These are phyloP conservation scores for Leptobrachium ailaonicum DNA, from an alignment of 2,113 vertebrate species.

Conservation along the genomic window DNA sequence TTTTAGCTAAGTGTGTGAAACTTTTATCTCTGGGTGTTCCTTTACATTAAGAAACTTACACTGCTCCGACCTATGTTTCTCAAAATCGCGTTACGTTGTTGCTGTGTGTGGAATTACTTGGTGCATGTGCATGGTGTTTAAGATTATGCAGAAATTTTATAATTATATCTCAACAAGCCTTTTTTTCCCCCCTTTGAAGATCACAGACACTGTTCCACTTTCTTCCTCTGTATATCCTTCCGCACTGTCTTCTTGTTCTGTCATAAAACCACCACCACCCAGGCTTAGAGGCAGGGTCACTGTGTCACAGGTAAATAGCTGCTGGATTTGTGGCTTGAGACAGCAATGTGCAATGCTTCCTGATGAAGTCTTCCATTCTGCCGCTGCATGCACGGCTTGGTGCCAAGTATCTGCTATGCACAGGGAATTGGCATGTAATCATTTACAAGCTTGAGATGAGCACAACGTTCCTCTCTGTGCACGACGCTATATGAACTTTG, in stretches of 20 bases:
- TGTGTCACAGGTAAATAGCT: conserved; percentile 63
- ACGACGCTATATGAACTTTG: no score
- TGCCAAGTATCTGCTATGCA: neutral
- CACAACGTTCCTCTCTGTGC: no score
- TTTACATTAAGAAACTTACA: neutral
- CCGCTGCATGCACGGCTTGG: conserved; percentile 29
- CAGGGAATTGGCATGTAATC: neutral
- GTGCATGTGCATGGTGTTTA: conserved; percentile 15
- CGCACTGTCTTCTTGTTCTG: conserved; percentile 63
- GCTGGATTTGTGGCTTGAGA: conserved; percentile 52
- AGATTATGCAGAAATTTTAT: no score
- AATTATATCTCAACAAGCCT: conserved; percentile 56
- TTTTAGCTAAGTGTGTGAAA: neutral
- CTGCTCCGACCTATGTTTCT: no score
- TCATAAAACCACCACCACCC: conserved; percentile 64
- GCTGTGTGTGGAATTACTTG: neutral
- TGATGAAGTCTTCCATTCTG: conserved; percentile 23
- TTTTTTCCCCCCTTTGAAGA: conserved; percentile 62
- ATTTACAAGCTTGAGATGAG: no score
- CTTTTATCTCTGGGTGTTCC: no score
- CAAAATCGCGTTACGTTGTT: neutral
- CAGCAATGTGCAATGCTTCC: conserved; percentile 37
- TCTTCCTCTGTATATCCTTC: conserved; percentile 62
- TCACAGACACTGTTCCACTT: conserved; percentile 60
- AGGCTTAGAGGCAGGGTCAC: conserved; percentile 62